phyloP scores from a whole-genome alignment of 2,797 vertebrate genomes.

The Phalloptychus januarius region DNA sequence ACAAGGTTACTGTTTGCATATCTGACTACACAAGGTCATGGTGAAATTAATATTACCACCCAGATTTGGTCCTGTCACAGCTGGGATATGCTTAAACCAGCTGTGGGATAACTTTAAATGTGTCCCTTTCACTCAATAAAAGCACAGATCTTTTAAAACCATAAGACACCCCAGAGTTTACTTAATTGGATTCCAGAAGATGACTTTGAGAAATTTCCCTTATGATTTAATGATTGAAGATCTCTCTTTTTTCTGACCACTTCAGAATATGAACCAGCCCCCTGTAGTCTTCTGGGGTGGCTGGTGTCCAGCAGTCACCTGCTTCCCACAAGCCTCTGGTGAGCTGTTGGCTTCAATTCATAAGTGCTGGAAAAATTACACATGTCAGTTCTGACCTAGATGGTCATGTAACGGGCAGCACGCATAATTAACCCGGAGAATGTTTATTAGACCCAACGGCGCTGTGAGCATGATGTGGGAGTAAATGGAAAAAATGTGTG shows the following conservation, averaged over 20 bases:
- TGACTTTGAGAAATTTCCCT: slow-evolving; percentile 15
- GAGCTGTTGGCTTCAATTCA: slow-evolving; percentile 60
- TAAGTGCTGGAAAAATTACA: slow-evolving; percentile 67
- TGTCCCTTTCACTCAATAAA: not conserved
- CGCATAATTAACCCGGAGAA: slow-evolving; percentile 67
- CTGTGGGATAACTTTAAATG: slow-evolving; percentile 20
- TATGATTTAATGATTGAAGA: slow-evolving; percentile 18
- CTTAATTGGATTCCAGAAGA: slow-evolving; percentile 5
- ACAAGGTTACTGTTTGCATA: slow-evolving; percentile 52
- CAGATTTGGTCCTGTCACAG: slow-evolving; percentile 17
- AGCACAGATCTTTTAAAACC: slow-evolving; percentile 20
- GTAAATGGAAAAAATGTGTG: slow-evolving; percentile 9
- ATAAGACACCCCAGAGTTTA: not conserved
- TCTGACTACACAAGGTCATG: slow-evolving; percentile 43
- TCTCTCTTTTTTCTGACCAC: slow-evolving; percentile 8
- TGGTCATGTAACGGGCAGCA: slow-evolving; percentile 51
- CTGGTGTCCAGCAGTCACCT: slow-evolving; percentile 59
- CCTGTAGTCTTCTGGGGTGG: slow-evolving; percentile 28
- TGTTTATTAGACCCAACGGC: slow-evolving; percentile 58
- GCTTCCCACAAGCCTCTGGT: slow-evolving; percentile 59
- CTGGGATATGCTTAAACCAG: slow-evolving; percentile 1
- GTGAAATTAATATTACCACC: slow-evolving; percentile 33
- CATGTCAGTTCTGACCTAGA: slow-evolving; percentile 55
- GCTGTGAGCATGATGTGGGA: slow-evolving; percentile 15
- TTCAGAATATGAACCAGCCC: slow-evolving; percentile 51